Evolutionary conservation across 2,888 invertebrate species (phyloP), one percentile per base, ranked within the genome.

Genomic region (Notodonta dromedarius): DNA sequence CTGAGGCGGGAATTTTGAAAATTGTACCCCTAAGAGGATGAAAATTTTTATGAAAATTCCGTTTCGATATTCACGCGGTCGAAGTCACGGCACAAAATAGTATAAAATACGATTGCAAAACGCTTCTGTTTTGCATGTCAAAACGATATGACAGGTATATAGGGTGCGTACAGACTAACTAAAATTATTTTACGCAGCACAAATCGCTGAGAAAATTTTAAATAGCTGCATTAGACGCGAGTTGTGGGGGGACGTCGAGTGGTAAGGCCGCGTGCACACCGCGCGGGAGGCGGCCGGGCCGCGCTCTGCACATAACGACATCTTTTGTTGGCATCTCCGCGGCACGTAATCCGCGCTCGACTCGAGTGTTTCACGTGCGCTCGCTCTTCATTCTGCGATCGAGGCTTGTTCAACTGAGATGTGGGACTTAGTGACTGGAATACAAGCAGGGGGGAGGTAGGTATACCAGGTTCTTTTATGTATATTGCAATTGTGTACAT

Each of bases 321-420:
- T 88, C 87, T 89, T 89, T 89, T 89, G 88, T 88, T 79, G 76
- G 54, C 54, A 35, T 54, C 54, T 11, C 39, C 54, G 39, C 39
- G 77, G 58, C 70, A 63, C 56, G 83, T 86, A 87, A 88, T 86
- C 87, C 86, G 78, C 83, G 83, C 85, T 81, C 78, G 74, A 71
- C 69, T 79, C 77, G 80, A 88, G 86, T 84, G 83, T 83, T 84
- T 83, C 82, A 86, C 87, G 84, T 86, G 82, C 84, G 86, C 74
- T 78, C 77, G 82, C 86, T 86, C 85, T 86, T 85, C 87, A 87
- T 87, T 84, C 86, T 76, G 76, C 79, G 74, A 63, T 73, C 69
- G 70, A 74, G 77, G 71, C 77, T 83, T 82, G 84, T 86, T 84
- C 82, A 86, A 86, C 86, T 81, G 80, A 84, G 74, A 56, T 63